phyloP scores from a whole-genome alignment of 2,113 vertebrate species.

The Nettapus auritus region DNA sequence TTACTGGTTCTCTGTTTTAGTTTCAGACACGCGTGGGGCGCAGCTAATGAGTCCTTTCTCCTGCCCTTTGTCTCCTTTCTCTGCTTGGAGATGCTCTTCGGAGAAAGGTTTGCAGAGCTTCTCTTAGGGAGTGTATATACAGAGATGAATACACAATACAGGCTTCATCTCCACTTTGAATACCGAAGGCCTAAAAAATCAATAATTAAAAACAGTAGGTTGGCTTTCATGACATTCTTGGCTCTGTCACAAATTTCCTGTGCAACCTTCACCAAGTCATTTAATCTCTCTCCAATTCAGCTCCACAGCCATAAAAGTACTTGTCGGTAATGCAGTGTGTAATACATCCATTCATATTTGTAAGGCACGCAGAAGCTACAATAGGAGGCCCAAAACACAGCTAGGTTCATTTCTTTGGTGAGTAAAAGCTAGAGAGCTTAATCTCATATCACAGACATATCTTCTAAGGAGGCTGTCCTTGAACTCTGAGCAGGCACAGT shows the following conservation, averaged over 20 bases:
- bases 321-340: not conserved
- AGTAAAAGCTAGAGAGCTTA: not conserved
- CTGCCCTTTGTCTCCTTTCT: slow-evolving; percentile 1
- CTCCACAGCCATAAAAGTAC: not conserved
- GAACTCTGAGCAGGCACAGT: not conserved
- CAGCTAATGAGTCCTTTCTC: slow-evolving; percentile 34
- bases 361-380: not conserved
- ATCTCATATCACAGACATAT: not conserved
- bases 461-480: not conserved
- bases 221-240: slow-evolving; percentile 51
- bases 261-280: slow-evolving; percentile 18
- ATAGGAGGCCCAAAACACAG: not conserved
- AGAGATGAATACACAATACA: not conserved
- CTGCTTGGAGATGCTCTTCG: not conserved
- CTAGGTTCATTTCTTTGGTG: not conserved
- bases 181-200: not conserved
- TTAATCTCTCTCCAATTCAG: slow-evolving; percentile 28
- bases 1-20: slow-evolving; percentile 10
- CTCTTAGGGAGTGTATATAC: not conserved
- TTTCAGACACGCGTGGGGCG: not conserved
- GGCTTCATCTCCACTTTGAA: not conserved
- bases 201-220: slow-evolving; percentile 26
- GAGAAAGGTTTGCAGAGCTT: not conserved
- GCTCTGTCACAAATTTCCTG: slow-evolving; percentile 30
- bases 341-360: not conserved